A percentile compares a stretch with the other conserved stretches of the same genome.
Evolutionary conservation across 2,113 vertebrate genomes (phyloP).

Genomic region (Manacus vitellinus): DNA sequence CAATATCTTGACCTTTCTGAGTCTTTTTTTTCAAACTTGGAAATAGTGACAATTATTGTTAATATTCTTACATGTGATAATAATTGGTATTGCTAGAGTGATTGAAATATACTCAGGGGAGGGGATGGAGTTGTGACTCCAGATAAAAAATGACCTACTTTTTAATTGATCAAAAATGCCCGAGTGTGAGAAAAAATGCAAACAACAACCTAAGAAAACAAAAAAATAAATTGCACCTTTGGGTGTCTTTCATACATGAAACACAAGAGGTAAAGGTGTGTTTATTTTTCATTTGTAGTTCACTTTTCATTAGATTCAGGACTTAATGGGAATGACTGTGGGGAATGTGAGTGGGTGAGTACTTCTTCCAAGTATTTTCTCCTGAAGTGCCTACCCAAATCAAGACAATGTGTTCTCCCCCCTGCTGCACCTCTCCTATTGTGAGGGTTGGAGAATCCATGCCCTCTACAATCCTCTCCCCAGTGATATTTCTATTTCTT

Average conservation of each 20-base stretch:
- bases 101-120: neutral
- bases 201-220: neutral
- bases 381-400: neutral
- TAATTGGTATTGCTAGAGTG: neutral
- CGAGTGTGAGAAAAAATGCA: neutral
- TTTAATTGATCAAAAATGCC: neutral
- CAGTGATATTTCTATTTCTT: neutral
- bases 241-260: neutral
- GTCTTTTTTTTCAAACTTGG: neutral
- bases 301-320: neutral
- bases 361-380: constrained; percentile 7
- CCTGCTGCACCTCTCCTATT: neutral
- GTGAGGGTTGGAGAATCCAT: neutral
- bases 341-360: neutral
- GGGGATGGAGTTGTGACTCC: neutral
- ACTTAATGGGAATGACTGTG: neutral
- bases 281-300: neutral
- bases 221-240: neutral
- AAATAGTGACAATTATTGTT: neutral
- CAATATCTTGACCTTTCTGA: neutral
- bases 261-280: neutral
- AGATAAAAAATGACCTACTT: neutral
- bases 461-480: neutral
- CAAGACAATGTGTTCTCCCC: neutral
- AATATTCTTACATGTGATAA: neutral